Base-by-base conservation (phyloP, 2,888 invertebrate genomes). In the Frankliniella fusca region DNA sequence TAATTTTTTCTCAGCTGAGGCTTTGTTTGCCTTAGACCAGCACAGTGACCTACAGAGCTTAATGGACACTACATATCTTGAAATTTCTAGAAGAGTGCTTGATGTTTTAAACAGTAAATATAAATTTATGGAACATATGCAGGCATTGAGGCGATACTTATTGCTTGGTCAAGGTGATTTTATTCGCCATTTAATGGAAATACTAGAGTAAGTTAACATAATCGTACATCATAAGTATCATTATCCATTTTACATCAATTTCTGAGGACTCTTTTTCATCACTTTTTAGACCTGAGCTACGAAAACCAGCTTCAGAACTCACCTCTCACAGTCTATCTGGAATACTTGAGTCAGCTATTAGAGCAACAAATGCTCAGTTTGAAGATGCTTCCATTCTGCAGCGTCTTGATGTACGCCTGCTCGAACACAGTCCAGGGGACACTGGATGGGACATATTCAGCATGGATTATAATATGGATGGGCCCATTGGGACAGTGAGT, bases 81-180 rank as follows among this genome's bases (percentile, higher is more conserved):
- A 95, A 85, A 97, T 97, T 1, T 96, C 97, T 11, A 91, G 93
- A 83, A 93, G 95, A 84, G 94, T 98, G 80, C 90, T 98, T 84
- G 93, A 95, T 86, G 94, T 97, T 84, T 91, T 98, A 84, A 93
- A 94, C 85, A 92, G 94, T 84, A 94, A 96, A 85, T 97, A 97
- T 89, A 94, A 95, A 86, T 91, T 98, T 84, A 91, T 96, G 86
- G 95, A 96, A 88, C 98, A 98, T 89, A 91, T 98, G 81, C 93
- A 95, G 86, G 97, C 97, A 38, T 93, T 98, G 88, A 91, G 97
- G 84, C 92, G 95, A 83, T 98, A 97, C 89, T 89, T 99, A 86
- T 90, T 99, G 82, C 91, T 99, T 20, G 97, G 97, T 20, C 98
- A 98, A 90, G 98, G 98, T 0, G 98, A 99, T 89, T 98, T 98